Evolutionary conservation across 2,888 invertebrate species (phyloP), one percentile per base, ranked within the genome.

Genomic region (Caenorhabditis sp.): DNA sequence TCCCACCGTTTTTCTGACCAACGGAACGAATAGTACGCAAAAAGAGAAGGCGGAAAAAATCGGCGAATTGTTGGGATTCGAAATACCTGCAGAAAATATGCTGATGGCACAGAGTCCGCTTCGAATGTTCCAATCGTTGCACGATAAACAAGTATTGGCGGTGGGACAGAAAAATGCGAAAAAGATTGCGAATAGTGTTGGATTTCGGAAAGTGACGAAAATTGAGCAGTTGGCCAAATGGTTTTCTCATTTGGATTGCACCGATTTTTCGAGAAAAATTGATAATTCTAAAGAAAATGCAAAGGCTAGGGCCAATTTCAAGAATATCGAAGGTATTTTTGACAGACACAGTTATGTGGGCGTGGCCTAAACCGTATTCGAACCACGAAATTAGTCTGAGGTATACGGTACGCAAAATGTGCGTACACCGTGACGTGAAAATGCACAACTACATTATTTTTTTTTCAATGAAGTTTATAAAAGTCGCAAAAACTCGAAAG

Each of bases 21-120:
- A 92, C 88, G 92, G 92, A 60, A 92, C 92, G 8, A 92, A 92
- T 84, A 89, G 90, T 5, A 84, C 66, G 88, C 91, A 60, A 89
- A 90, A 75, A 68, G 89, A 90, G 66, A 92, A 92, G 85, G 92
- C 92, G 0, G 87, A 89, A 31, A 91, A 91, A 74, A 88, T 92
- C 12, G 90, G 91, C 0, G 89, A 91, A 66, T 91, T 91, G 90
- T 90, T 92, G 21, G 91, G 90, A 36, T 88, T 91, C 24, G 4
- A 17, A 31, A 66, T 70, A 37, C 69, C 67, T 5, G 36, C 69
- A 8, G 71, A 68, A 23, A 62, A 65, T 21, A 91, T 92, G 5
- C 89, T 92, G 1, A 90, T 92, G 91, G 91, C 92, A 0, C 92
- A 92, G 86, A 91, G 91, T 71, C 92, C 92, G 0, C 85, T 92